Percentiles rank a stretch among this genome's conserved stretches.
phyloP scores from a whole-genome alignment of 2,888 invertebrate species.

The Petrolisthes cinctipes region DNA sequence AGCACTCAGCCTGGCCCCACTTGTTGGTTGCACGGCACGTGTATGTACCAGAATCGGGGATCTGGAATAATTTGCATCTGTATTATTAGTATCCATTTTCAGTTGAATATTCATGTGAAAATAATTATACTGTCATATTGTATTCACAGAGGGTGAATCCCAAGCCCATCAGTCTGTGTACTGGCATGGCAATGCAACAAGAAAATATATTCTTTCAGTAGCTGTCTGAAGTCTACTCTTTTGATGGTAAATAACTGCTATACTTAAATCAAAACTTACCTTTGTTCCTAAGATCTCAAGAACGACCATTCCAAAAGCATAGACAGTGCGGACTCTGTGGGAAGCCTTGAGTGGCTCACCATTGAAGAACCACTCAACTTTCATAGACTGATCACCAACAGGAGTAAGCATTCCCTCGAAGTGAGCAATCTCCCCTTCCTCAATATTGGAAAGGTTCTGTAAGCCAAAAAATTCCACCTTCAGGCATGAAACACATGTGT shows the following conservation, averaged over 20 bases:
- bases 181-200: neutral
- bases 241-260: neutral
- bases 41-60: slow-evolving; percentile 89
- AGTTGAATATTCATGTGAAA: neutral
- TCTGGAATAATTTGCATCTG: slow-evolving; percentile 23
- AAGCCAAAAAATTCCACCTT: neutral
- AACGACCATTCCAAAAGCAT: slow-evolving; percentile 97
- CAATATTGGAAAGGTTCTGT: slow-evolving; percentile 83
- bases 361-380: slow-evolving; percentile 96
- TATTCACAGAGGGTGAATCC: neutral
- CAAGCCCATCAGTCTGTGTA: no score
- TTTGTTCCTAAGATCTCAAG: slow-evolving; percentile 93
- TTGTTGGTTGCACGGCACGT: slow-evolving; percentile 90
- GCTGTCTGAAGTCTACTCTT: neutral
- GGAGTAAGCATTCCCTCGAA: slow-evolving; percentile 97
- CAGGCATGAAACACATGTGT: no score
- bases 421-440: slow-evolving; percentile 96
- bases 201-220: neutral
- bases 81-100: neutral
- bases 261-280: slow-evolving; percentile 28
- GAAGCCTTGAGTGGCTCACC: slow-evolving; percentile 77
- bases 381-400: slow-evolving; percentile 92
- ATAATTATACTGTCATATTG: neutral
- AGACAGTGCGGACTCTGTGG: slow-evolving; percentile 90
- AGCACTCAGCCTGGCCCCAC: slow-evolving; percentile 83